Evolutionary conservation across 1,140 invertebrate genomes (phyloP).

Genomic region (Leptopilina boulardi): DNA sequence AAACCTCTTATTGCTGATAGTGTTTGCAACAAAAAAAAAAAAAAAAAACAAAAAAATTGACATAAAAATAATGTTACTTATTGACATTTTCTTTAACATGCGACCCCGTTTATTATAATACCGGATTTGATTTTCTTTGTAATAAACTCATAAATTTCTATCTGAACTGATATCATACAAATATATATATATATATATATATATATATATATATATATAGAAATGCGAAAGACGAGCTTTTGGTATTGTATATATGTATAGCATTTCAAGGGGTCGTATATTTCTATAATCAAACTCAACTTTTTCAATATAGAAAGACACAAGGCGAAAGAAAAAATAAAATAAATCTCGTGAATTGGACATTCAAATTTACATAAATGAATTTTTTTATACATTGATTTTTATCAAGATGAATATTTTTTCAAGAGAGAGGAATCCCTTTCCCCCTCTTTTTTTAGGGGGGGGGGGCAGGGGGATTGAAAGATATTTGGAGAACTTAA

Average conservation of each 20-base stretch:
- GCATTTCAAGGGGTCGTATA: too few species aligned
- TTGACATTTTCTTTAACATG: slow-evolving; percentile 17
- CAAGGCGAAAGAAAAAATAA: not conserved
- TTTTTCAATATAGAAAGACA: not conserved
- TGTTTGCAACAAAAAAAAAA: slow-evolving; percentile 45
- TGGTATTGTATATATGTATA: too few species aligned
- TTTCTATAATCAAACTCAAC: not conserved
- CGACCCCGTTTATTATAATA: slow-evolving; percentile 3
- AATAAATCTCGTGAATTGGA: not conserved
- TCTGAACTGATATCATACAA: not conserved
- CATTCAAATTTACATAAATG: too few species aligned
- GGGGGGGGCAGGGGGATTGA: too few species aligned
- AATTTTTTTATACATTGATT: too few species aligned
- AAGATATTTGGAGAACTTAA: too few species aligned
- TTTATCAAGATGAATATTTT: too few species aligned
- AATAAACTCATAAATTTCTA: not conserved
- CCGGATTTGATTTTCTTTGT: not conserved
- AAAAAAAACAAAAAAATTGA: slow-evolving; percentile 47
- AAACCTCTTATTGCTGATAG: slow-evolving; percentile 47
- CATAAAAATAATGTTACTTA: slow-evolving; percentile 42
- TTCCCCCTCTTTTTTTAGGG: too few species aligned
- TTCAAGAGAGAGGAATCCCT: too few species aligned
- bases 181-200: not conserved
- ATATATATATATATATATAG: too few species aligned
- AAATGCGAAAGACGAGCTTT: too few species aligned